Evolutionary conservation across 2,888 invertebrate species (phyloP).

Genomic region (Oxycera nigricornis): DNA sequence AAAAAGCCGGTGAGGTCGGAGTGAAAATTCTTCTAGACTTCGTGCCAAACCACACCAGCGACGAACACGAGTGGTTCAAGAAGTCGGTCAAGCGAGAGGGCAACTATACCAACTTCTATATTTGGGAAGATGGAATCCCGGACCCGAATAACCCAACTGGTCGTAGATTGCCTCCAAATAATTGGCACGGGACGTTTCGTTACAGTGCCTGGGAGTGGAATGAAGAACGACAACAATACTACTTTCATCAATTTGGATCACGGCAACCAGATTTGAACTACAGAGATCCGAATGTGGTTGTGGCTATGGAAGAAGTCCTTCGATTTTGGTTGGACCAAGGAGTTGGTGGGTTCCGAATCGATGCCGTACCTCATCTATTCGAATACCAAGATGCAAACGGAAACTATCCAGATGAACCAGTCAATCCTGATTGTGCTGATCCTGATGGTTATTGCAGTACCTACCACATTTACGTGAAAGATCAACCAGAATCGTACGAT

Average conservation of each 20-base stretch:
- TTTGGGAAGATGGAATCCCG: slow-evolving; percentile 63
- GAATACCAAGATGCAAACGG: slow-evolving; percentile 64
- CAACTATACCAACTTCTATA: slow-evolving; percentile 70
- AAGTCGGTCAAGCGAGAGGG: slow-evolving; percentile 63
- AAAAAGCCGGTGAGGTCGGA: slow-evolving; percentile 67
- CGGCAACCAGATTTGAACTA: slow-evolving; percentile 73
- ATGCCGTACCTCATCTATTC: slow-evolving; percentile 68
- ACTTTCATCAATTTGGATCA: slow-evolving; percentile 69
- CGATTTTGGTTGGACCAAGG: slow-evolving; percentile 83
- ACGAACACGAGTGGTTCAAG: slow-evolving; percentile 67
- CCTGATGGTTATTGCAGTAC: slow-evolving; percentile 66
- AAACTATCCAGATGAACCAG: slow-evolving; percentile 66
- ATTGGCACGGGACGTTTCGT: slow-evolving; percentile 59
- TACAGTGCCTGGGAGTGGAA: slow-evolving; percentile 74
- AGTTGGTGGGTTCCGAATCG: slow-evolving; percentile 85
- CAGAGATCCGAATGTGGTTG: slow-evolving; percentile 63
- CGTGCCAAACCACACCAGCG: slow-evolving; percentile 67
- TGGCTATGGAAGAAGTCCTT: slow-evolving; percentile 68
- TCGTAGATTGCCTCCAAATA: slow-evolving; percentile 56
- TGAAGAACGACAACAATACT: slow-evolving; percentile 66
- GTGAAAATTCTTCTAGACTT: slow-evolving; percentile 70
- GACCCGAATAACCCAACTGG: slow-evolving; percentile 42
- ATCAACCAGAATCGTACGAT: slow-evolving; percentile 68
- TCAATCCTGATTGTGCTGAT: slow-evolving; percentile 56
- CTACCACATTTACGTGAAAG: slow-evolving; percentile 69